phyloP scores from a whole-genome alignment of 2,797 vertebrate genomes.

The Kryptopterus vitreolus region DNA sequence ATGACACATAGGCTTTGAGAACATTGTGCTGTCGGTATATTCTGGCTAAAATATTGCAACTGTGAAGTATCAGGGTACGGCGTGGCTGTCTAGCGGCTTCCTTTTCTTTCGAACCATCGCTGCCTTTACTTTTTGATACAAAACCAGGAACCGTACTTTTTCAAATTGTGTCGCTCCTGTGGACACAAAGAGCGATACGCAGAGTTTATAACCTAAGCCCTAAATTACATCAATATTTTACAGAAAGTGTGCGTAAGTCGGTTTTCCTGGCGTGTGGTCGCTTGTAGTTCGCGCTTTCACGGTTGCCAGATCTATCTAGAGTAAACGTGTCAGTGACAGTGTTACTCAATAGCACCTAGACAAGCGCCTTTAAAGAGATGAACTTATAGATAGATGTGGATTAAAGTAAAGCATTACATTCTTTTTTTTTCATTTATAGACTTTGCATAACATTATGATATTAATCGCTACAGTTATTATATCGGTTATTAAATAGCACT shows the following conservation, averaged over 20 bases:
- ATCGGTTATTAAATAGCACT: too few species aligned
- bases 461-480: too few species aligned
- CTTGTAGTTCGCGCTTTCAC: not conserved
- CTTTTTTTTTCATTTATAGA: too few species aligned
- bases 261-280: not conserved
- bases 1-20: conserved; percentile 20
- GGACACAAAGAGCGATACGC: not conserved
- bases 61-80: not conserved
- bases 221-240: not conserved
- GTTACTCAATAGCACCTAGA: not conserved
- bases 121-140: not conserved
- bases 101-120: not conserved
- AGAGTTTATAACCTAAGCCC: not conserved
- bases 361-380: not conserved
- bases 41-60: not conserved
- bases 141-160: not conserved
- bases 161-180: not conserved
- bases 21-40: not conserved
- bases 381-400: not conserved
- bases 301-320: not conserved
- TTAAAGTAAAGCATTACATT: not conserved
- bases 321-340: not conserved
- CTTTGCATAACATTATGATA: too few species aligned
- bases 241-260: too few species aligned
- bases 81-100: not conserved